These are phyloP conservation scores for Ramphastos sulfuratus DNA, from an alignment of 2,113 vertebrate genomes.

Conservation along the genomic window DNA sequence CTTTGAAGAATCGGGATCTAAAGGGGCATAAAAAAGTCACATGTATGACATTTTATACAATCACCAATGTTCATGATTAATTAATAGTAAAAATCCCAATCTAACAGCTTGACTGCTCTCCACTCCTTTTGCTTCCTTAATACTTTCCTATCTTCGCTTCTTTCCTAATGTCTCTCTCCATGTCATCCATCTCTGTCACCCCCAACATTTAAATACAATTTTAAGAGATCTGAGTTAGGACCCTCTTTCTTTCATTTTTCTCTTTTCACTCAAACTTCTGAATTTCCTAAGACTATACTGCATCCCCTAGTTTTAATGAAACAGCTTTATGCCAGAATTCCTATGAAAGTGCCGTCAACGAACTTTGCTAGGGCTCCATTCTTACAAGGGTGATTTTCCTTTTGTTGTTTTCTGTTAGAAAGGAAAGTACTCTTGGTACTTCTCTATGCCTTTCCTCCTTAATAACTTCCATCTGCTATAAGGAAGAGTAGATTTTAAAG, in stretches of 20 bases:
- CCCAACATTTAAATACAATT: background rate
- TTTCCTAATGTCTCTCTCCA: background rate
- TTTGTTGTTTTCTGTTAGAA: background rate
- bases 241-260: background rate
- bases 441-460: background rate
- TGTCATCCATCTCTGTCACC: background rate
- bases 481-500: background rate
- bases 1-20: slow-evolving; percentile 1
- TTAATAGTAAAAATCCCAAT: background rate
- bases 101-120: background rate
- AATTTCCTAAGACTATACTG: background rate
- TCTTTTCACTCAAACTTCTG: background rate
- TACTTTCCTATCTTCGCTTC: background rate
- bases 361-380: background rate
- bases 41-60: background rate
- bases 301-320: background rate
- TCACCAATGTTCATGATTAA: background rate
- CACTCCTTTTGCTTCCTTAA: background rate
- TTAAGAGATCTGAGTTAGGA: background rate
- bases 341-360: background rate
- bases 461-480: background rate
- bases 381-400: background rate
- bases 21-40: background rate
- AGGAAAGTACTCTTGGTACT: background rate
- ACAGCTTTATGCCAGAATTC: background rate